Conservation (phyloP, 2,888 invertebrate genomes). For the Tachina fera region DNA sequence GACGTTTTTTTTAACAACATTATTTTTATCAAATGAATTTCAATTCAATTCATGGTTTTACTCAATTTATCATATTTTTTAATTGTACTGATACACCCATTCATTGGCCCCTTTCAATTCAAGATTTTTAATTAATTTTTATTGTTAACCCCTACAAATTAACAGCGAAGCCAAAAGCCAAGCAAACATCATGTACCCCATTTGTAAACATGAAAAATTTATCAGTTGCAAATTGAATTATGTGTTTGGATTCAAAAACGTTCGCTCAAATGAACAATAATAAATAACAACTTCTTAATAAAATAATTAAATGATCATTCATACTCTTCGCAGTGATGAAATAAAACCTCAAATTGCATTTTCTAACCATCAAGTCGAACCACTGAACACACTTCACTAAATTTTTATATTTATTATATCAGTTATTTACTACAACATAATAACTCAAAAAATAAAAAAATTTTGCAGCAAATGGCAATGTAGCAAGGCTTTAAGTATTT, state of each 20-base stretch:
- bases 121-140: constrained; percentile 60
- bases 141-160: constrained; percentile 67
- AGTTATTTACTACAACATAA: no score
- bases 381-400: not conserved
- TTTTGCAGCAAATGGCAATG: not conserved
- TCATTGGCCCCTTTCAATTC: constrained; percentile 15
- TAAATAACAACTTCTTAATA: constrained; percentile 32
- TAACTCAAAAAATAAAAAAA: not conserved
- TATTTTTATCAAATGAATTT: not conserved
- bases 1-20: not conserved
- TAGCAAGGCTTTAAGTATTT: no score
- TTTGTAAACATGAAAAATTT: not conserved
- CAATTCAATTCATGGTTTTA: not conserved
- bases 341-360: constrained; percentile 5
- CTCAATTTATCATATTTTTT: not conserved
- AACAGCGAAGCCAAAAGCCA: constrained; percentile 55
- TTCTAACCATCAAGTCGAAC: not conserved
- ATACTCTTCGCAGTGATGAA: constrained; percentile 13
- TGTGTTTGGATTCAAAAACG: constrained; percentile 1
- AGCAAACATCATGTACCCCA: constrained; percentile 27
- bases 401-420: no score
- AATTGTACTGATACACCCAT: not conserved
- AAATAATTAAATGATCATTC: constrained; percentile 47
- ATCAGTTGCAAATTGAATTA: constrained; percentile 62
- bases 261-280: not conserved